These are phyloP conservation scores for Poeciliopsis presidionis DNA, from an alignment of 2,797 vertebrate species.

Conservation along the genomic window DNA sequence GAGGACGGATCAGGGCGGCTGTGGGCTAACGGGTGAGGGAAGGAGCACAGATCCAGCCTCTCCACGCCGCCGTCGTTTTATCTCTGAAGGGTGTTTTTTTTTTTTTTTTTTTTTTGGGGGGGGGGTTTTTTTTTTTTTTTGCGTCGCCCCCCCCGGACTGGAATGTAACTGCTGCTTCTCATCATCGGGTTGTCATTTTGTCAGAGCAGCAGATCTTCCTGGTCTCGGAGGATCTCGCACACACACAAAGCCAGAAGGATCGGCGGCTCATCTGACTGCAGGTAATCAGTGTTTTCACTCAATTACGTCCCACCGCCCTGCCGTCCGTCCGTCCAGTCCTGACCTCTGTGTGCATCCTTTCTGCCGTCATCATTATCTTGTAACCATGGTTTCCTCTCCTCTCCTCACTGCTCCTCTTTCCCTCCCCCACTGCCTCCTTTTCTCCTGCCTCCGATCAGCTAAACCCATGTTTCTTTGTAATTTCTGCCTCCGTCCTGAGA, in stretches of 20 bases:
- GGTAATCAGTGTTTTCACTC: conserved; percentile 65
- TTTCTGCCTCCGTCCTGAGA: conserved; percentile 31
- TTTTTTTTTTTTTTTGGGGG: conserved; percentile 33
- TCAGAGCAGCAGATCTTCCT: conserved; percentile 55
- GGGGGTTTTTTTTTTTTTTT: conserved; percentile 41
- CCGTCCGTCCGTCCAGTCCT: neutral
- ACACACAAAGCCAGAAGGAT: conserved; percentile 29
- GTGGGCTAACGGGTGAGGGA: conserved; percentile 59
- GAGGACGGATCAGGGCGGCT: conserved; percentile 66
- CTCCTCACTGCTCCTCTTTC: conserved; percentile 39
- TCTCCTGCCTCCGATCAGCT: conserved; percentile 49
- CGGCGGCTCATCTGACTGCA: conserved; percentile 59
- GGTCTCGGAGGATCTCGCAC: conserved; percentile 57
- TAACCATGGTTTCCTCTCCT: conserved; percentile 68
- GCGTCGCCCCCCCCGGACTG: conserved; percentile 38
- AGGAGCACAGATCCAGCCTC: conserved; percentile 35
- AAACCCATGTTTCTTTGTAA: conserved; percentile 61
- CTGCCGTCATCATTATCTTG: conserved; percentile 50
- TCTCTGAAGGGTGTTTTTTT: conserved; percentile 10
- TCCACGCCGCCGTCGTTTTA: conserved; percentile 20
- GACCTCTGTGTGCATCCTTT: conserved; percentile 37
- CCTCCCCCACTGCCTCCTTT: conserved; percentile 55
- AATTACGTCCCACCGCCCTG: neutral
- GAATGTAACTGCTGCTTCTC: conserved; percentile 58
- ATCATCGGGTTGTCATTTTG: conserved; percentile 48